Percentiles rank a stretch among this genome's conserved stretches.
These are phyloP conservation scores for Prorops nasuta DNA, from an alignment of 1,140 invertebrate species.

Conservation along the genomic window DNA sequence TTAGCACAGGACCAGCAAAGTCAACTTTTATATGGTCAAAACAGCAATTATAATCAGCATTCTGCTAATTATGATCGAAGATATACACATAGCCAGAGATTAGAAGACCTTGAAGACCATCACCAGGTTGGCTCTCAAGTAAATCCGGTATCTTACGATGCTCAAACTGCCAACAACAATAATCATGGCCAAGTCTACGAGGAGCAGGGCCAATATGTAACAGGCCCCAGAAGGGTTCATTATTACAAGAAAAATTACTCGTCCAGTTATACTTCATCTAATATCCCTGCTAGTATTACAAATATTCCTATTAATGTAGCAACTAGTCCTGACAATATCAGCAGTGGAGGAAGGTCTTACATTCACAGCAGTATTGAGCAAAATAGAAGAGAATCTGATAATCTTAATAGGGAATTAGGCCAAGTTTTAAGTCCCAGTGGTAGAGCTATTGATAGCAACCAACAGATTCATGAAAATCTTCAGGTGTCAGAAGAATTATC, in stretches of 20 bases:
- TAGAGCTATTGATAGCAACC: too few relatives aligned
- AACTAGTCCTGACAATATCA: background rate
- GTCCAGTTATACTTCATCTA: slow-evolving; percentile 27
- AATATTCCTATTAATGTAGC: too few relatives aligned
- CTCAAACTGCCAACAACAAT: slow-evolving; percentile 29
- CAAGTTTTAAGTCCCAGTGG: too few relatives aligned
- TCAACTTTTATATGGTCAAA: background rate
- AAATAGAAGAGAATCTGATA: too few relatives aligned
- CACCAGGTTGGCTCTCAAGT: background rate
- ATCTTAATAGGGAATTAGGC: too few relatives aligned
- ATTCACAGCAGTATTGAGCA: too few relatives aligned
- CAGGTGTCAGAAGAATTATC: too few relatives aligned
- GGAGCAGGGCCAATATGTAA: slow-evolving; percentile 31
- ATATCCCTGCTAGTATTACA: background rate
- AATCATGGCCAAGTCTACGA: slow-evolving; percentile 28
- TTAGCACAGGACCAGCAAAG: background rate
- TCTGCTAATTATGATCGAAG: background rate
- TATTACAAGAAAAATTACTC: slow-evolving; percentile 41
- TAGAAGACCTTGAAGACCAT: slow-evolving; percentile 23
- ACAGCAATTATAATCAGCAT: background rate
- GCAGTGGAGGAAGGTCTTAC: background rate
- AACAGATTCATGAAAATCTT: too few relatives aligned
- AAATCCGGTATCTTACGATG: slow-evolving; percentile 24
- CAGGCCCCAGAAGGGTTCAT: slow-evolving; percentile 27
- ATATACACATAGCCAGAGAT: slow-evolving; percentile 14